These are phyloP conservation scores for Buceros bicornis DNA, from an alignment of 2,797 vertebrate species.

Conservation along the genomic window DNA sequence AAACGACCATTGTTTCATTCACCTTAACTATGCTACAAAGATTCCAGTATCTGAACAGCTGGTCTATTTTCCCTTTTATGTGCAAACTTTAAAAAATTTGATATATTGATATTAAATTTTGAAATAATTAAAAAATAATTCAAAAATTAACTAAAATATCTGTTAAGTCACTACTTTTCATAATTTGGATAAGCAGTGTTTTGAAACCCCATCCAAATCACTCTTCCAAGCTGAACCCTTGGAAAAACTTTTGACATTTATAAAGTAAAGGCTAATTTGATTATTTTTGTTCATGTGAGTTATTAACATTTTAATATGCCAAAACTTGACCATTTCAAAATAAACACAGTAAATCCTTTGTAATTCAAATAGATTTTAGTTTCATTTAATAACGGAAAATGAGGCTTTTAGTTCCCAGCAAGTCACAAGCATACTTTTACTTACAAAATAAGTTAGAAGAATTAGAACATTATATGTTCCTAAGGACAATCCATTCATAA, in stretches of 20 bases:
- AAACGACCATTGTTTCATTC: neutral
- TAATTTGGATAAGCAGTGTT: neutral
- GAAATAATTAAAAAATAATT: neutral
- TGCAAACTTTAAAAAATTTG: neutral
- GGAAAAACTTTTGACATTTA: neutral
- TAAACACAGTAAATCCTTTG: neutral
- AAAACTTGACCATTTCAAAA: neutral
- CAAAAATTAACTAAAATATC: neutral
- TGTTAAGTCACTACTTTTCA: neutral
- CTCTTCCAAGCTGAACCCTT: neutral
- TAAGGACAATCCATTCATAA: constrained; percentile 30
- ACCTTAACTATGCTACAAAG: neutral
- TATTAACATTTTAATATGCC: neutral
- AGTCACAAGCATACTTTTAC: neutral
- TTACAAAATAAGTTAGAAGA: neutral
- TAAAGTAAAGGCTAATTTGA: neutral
- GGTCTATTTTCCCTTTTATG: neutral
- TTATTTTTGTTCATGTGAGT: neutral
- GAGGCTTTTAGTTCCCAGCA: neutral
- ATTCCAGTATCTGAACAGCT: neutral
- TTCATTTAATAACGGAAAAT: constrained; percentile 16
- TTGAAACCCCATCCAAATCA: neutral
- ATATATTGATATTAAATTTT: neutral
- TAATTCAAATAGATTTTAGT: neutral
- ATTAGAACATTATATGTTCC: constrained; percentile 20